These are phyloP conservation scores for Hemibagrus wyckioides DNA, from an alignment of 2,113 vertebrate genomes.

Conservation along the genomic window DNA sequence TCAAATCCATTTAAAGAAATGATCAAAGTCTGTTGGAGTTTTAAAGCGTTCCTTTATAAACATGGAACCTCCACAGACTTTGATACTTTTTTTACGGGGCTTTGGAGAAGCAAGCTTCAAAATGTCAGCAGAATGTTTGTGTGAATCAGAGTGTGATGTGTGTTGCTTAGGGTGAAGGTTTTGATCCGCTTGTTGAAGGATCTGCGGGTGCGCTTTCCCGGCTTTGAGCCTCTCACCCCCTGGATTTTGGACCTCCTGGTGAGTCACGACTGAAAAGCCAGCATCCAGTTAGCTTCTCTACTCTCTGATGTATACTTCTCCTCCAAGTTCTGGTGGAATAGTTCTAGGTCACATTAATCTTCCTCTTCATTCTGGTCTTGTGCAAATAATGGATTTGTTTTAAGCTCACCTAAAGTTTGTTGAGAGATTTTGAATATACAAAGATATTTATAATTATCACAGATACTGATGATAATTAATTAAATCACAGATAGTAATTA, in stretches of 20 bases:
- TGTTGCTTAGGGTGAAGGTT: conserved; percentile 86
- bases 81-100: neutral
- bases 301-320: neutral
- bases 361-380: neutral
- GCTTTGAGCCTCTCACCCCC: conserved; percentile 92
- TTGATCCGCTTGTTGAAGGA: conserved; percentile 93
- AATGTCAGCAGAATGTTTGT: conserved; percentile 21
- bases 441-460: neutral
- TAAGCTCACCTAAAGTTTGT: neutral
- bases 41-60: conserved; percentile 14
- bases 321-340: neutral
- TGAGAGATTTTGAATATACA: neutral
- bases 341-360: neutral
- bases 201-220: conserved; percentile 86
- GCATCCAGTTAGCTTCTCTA: neutral
- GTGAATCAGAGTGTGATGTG: neutral
- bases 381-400: neutral
- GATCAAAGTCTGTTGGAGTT: neutral
- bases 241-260: conserved; percentile 98
- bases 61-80: neutral
- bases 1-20: neutral
- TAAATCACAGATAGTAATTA: too few species aligned
- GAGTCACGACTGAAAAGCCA: conserved; percentile 21
- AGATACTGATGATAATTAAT: too few species aligned
- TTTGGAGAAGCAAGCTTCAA: neutral